A percentile compares a stretch with the other conserved stretches of the same genome.
These are phyloP conservation scores for Amitus sp. DNA, from an alignment of 2,888 invertebrate genomes.

Conservation along the genomic window DNA sequence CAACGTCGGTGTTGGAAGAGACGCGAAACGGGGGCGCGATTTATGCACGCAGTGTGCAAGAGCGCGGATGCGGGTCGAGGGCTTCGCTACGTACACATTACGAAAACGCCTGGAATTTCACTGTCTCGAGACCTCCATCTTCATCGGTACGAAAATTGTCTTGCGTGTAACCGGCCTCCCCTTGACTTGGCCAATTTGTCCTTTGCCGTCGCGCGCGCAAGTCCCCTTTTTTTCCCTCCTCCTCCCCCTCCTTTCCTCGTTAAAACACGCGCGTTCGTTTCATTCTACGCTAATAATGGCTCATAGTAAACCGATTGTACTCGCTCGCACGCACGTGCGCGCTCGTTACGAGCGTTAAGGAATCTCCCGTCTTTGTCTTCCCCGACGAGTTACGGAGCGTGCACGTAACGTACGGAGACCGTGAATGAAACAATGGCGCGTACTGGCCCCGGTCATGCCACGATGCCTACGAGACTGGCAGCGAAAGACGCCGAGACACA, in stretches of 20 bases:
- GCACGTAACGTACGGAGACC: constrained; percentile 31
- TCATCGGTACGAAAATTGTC: neutral
- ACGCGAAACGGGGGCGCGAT: neutral
- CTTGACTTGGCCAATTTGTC: too few species aligned
- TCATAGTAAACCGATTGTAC: constrained; percentile 3
- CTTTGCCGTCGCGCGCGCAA: too few species aligned
- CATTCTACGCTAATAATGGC: neutral
- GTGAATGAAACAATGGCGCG: constrained; percentile 52
- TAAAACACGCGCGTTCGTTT: neutral
- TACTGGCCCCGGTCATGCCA: constrained; percentile 16
- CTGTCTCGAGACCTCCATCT: neutral
- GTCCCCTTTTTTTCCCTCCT: too few species aligned
- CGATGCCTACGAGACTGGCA: constrained; percentile 43
- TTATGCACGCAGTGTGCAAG: neutral
- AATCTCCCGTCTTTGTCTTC: neutral
- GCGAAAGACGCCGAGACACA: too few species aligned
- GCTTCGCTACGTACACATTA: neutral
- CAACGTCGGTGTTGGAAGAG: too few species aligned
- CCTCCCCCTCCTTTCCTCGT: too few species aligned
- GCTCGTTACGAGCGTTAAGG: neutral
- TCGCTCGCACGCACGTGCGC: constrained; percentile 5
- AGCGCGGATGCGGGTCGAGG: neutral
- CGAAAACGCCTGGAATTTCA: neutral
- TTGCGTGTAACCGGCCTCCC: too few species aligned
- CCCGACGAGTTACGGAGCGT: constrained; percentile 17